phyloP scores from a whole-genome alignment of 2,797 vertebrate genomes.

The Pogonophryne albipinna region DNA sequence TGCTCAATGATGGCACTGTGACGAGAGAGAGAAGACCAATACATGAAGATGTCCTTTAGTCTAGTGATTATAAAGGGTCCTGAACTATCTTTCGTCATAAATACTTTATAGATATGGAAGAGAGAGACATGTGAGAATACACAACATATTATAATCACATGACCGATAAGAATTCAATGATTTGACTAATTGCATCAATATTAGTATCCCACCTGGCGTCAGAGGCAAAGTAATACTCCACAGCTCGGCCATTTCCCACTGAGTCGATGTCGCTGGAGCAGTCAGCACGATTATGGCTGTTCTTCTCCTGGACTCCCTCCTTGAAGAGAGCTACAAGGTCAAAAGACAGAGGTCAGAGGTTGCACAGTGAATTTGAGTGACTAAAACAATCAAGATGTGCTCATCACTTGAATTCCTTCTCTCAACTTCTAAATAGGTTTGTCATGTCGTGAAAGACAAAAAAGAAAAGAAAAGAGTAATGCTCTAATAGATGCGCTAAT shows the following conservation, averaged over 20 bases:
- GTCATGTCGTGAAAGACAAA: neutral
- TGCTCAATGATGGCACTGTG: slow-evolving; percentile 95
- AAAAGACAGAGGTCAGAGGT: slow-evolving; percentile 54
- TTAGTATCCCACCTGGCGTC: slow-evolving; percentile 90
- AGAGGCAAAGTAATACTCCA: slow-evolving; percentile 97
- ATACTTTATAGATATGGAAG: neutral
- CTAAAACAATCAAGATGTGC: slow-evolving; percentile 55
- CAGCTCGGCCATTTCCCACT: slow-evolving; percentile 86
- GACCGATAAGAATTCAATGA: neutral
- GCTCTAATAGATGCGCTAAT: neutral
- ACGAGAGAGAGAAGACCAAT: neutral
- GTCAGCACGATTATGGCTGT: slow-evolving; percentile 81
- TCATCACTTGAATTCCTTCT: slow-evolving; percentile 12
- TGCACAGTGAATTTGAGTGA: slow-evolving; percentile 10
- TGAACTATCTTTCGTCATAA: neutral
- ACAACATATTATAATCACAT: neutral
- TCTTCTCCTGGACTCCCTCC: slow-evolving; percentile 75
- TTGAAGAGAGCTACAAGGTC: slow-evolving; percentile 71
- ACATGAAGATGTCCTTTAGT: neutral
- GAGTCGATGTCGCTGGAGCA: slow-evolving; percentile 86
- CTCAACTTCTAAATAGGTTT: neutral
- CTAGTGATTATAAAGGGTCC: neutral
- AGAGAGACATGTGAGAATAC: neutral
- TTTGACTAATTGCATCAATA: neutral
- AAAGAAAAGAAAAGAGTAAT: neutral